Percentiles rank a stretch among this genome's conserved stretches.
phyloP scores from a whole-genome alignment of 2,888 invertebrate species.

The Danaus chrysippus region DNA sequence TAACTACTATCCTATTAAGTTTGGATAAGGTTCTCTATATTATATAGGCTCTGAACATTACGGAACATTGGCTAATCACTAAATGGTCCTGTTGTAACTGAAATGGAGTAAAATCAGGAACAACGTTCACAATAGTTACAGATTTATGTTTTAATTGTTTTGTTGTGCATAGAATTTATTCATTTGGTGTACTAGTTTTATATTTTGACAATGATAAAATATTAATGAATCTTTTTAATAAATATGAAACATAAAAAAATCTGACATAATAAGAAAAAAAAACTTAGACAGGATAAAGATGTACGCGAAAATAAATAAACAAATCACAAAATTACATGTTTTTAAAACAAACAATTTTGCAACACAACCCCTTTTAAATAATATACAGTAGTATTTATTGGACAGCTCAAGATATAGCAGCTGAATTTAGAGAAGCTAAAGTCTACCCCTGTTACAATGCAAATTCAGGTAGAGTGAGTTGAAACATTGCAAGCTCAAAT shows the following conservation, averaged over 20 bases:
- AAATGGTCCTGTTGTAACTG: slow-evolving; percentile 46
- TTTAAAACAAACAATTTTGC: slow-evolving; percentile 29
- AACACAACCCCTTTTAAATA: slow-evolving; percentile 1
- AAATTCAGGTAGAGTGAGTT: slow-evolving; percentile 33
- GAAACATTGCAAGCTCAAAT: too few relatives aligned
- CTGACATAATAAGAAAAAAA: too few relatives aligned
- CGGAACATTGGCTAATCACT: slow-evolving; percentile 50
- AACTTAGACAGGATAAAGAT: too few relatives aligned
- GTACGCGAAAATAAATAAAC: too few relatives aligned
- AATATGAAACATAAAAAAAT: too few relatives aligned
- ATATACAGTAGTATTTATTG: slow-evolving; percentile 3
- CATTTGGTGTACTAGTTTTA: too few relatives aligned
- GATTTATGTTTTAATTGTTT: too few relatives aligned
- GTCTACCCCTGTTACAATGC: slow-evolving; percentile 34
- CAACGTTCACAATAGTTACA: too few relatives aligned
- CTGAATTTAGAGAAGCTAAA: slow-evolving; percentile 26
- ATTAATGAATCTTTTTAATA: too few relatives aligned
- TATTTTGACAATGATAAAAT: too few relatives aligned
- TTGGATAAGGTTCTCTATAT: slow-evolving; percentile 41
- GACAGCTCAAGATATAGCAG: slow-evolving; percentile 1
- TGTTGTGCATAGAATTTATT: too few relatives aligned
- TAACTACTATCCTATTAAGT: slow-evolving; percentile 47
- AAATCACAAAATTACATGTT: slow-evolving; percentile 6
- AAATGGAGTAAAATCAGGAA: slow-evolving; percentile 16
- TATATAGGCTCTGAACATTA: slow-evolving; percentile 36